These are phyloP conservation scores for Penaeus chinensis DNA, from an alignment of 1,140 invertebrate genomes.

Conservation along the genomic window DNA sequence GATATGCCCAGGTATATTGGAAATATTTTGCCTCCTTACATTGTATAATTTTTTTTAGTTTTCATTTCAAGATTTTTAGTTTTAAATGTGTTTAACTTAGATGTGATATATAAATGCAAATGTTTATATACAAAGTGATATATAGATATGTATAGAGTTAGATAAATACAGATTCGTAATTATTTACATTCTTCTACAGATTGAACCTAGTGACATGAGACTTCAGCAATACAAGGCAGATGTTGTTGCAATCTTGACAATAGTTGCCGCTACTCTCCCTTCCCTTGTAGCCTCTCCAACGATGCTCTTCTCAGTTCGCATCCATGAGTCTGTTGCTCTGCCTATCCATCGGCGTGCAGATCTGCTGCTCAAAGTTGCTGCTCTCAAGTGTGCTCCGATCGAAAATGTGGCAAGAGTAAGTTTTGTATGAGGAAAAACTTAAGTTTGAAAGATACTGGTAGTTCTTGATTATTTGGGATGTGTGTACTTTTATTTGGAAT, in stretches of 20 bases:
- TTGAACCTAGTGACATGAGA: slow-evolving; percentile 48
- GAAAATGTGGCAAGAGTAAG: slow-evolving; percentile 46
- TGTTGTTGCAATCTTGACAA: slow-evolving; percentile 35
- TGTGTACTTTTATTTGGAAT: no score
- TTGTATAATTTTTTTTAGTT: no score
- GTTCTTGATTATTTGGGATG: no score
- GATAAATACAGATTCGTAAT: no score
- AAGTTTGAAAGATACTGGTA: no score
- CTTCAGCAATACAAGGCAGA: slow-evolving; percentile 44
- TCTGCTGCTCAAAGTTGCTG: slow-evolving; percentile 48
- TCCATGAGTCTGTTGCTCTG: slow-evolving; percentile 51
- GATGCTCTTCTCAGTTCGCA: slow-evolving; percentile 39
- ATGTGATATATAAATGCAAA: no score
- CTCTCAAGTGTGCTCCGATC: slow-evolving; percentile 50
- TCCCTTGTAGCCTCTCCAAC: slow-evolving; percentile 45
- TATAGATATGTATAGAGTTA: no score
- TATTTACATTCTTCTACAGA: slow-evolving; percentile 15
- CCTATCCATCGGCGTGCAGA: slow-evolving; percentile 54
- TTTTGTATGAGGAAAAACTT: not conserved
- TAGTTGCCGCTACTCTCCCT: slow-evolving; percentile 37
- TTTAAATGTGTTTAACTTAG: no score
- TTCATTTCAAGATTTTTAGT: no score
- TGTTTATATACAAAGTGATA: no score
- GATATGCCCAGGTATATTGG: slow-evolving; percentile 55
- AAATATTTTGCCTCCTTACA: not conserved